Base-by-base conservation (phyloP, 2,888 invertebrate species). In the Idaea dimidiata region DNA sequence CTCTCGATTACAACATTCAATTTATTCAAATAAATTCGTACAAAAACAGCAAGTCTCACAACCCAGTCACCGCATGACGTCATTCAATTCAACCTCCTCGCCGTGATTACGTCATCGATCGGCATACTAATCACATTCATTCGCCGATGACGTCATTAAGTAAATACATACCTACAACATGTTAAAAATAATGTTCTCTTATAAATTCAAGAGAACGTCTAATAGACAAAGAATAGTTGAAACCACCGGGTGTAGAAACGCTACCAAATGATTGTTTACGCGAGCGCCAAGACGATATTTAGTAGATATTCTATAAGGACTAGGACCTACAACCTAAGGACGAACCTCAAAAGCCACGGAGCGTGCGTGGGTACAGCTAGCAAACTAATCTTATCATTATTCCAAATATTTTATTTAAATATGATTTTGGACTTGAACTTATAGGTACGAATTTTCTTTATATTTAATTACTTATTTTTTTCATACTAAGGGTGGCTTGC, bases 61-160 rank as follows among this genome's bases (percentile, higher is more conserved):
- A 59, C 62, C 61, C 59, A 66, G 66, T 67, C 64, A 66, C 62
- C 63, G 70, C 60, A 85, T 90, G 86, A 84, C 89, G 89, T 89
- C 89, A 90, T 76, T 79, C 63, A 69, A 90, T 76, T 79, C 63
- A 69, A 76, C 76, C 81, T 79, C 78, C 78, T 76, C 76, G 78
- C 77, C 73, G 75, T 73, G 65, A 79, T 90, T 87, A 88, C 90
- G 90, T 91, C 90, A 91, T 79, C 82, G 75, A 66, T 64, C 71
- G 65, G 77, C 82, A 84, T 84, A 81, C 73, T 78, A 84, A 82
- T 78, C 75, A 77, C 74, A 75, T 74, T 71, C 73, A 69, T 74
- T 67, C 67, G 65, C 70, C 66, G 71, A 77, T 85, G 83, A 84
- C 83, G 82, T 80, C 72, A 72, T 69, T 60, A 43, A 43, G 14